Evolutionary conservation across 2,888 invertebrate genomes (phyloP).

Genomic region (Callyntrura sp.): DNA sequence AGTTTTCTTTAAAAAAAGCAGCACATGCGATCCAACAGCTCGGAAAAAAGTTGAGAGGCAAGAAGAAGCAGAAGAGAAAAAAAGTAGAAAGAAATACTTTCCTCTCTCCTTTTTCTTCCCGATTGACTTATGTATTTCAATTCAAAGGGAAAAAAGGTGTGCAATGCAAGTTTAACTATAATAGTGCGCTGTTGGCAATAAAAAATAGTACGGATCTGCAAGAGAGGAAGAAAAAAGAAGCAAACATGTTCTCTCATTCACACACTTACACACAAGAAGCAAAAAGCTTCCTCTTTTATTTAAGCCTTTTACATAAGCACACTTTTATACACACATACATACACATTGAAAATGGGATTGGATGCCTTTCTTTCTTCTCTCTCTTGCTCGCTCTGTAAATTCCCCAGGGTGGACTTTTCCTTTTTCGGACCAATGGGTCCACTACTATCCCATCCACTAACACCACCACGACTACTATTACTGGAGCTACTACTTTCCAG

Average conservation of each 20-base stretch:
- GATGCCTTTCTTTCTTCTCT: constrained; percentile 51
- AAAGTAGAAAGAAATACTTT: constrained; percentile 67
- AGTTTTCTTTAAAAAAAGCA: constrained; percentile 56
- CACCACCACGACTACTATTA: constrained; percentile 20
- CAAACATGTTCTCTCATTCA: constrained; percentile 72
- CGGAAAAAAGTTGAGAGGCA: constrained; percentile 76
- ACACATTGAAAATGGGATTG: constrained; percentile 70
- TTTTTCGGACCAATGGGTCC: constrained; percentile 82
- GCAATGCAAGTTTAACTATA: constrained; percentile 70
- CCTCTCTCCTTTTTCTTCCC: constrained; percentile 59
- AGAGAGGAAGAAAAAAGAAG: constrained; percentile 46
- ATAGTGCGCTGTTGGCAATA: constrained; percentile 65
- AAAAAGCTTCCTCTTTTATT: constrained; percentile 62
- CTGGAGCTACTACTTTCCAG: constrained; percentile 27
- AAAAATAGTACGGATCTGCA: constrained; percentile 63
- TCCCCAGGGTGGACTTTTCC: constrained; percentile 81
- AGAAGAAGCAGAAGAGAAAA: constrained; percentile 30
- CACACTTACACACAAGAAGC: constrained; percentile 56
- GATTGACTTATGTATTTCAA: constrained; percentile 78
- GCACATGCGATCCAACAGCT: constrained; percentile 73
- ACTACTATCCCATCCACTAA: constrained; percentile 60
- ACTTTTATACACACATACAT: constrained; percentile 53
- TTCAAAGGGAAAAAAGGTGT: constrained; percentile 73
- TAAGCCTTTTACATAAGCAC: constrained; percentile 69
- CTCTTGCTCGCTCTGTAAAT: constrained; percentile 69